These are phyloP conservation scores for Pachydiplax longipennis DNA, from an alignment of 2,888 invertebrate genomes.

Conservation along the genomic window DNA sequence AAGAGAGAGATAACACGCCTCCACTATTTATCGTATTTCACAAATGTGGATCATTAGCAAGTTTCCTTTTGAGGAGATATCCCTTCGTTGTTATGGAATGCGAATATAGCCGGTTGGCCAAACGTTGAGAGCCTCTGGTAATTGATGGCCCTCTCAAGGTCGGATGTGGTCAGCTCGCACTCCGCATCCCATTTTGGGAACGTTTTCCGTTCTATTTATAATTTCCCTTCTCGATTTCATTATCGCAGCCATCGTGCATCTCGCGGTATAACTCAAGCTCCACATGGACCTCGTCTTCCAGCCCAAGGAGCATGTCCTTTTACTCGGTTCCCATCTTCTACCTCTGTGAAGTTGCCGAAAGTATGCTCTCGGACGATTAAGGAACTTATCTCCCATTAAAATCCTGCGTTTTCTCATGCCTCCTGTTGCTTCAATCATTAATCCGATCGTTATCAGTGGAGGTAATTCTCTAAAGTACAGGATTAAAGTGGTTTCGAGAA, in stretches of 20 bases:
- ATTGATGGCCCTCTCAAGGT: background rate
- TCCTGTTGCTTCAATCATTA: too few species aligned
- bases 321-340: background rate
- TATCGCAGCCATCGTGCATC: background rate
- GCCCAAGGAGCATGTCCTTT: background rate
- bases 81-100: background rate
- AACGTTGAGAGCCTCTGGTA: background rate
- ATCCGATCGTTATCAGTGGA: too few species aligned
- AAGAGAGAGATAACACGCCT: background rate
- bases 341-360: too few species aligned
- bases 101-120: background rate
- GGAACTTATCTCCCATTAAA: too few species aligned
- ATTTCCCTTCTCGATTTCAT: background rate
- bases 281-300: background rate
- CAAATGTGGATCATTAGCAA: background rate
- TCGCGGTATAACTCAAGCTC: background rate
- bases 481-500: too few species aligned
- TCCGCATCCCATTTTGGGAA: background rate
- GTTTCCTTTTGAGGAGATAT: background rate
- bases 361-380: too few species aligned
- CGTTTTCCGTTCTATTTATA: background rate
- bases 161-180: background rate
- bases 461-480: too few species aligned
- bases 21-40: background rate
- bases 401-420: too few species aligned